phyloP scores from a whole-genome alignment of 2,888 invertebrate species.

The Ornithoptera alexandrae region DNA sequence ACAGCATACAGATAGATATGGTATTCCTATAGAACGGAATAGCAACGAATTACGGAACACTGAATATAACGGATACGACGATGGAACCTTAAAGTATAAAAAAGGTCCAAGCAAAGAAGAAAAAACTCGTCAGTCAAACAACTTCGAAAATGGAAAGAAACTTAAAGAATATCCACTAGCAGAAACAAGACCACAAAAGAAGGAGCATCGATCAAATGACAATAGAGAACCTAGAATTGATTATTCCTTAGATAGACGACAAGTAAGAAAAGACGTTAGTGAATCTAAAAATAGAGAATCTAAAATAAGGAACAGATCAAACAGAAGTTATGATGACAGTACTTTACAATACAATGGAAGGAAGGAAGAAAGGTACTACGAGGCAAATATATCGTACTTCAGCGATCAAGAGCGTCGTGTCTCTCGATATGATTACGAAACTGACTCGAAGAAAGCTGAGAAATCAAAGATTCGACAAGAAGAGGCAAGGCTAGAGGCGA shows the following conservation, averaged over 20 bases:
- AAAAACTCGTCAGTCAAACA: conserved; percentile 56
- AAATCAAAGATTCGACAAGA: conserved; percentile 75
- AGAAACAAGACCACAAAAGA: conserved; percentile 62
- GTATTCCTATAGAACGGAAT: conserved; percentile 67
- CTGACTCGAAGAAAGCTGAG: conserved; percentile 77
- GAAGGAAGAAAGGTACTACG: conserved; percentile 70
- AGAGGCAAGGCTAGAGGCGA: conserved; percentile 69
- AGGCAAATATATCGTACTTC: conserved; percentile 73
- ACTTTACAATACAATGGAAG: conserved; percentile 66
- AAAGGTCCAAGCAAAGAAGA: conserved; percentile 70
- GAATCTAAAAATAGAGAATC: conserved; percentile 60
- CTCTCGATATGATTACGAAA: conserved; percentile 73
- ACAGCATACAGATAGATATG: conserved; percentile 65
- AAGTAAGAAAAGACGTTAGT: conserved; percentile 61
- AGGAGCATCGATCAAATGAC: conserved; percentile 58
- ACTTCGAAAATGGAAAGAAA: conserved; percentile 57
- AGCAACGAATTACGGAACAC: conserved; percentile 63
- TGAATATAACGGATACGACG: conserved; percentile 68
- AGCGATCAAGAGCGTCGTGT: conserved; percentile 67
- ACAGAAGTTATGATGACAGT: conserved; percentile 73
- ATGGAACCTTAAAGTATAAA: conserved; percentile 73
- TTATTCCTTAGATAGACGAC: conserved; percentile 70
- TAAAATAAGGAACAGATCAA: conserved; percentile 54
- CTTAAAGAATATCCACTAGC: conserved; percentile 68
- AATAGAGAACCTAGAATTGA: conserved; percentile 69